Percentiles rank a stretch among this genome's conserved stretches.
These are phyloP conservation scores for Scomberomorus guttatus DNA, from an alignment of 2,797 vertebrate species.

Conservation along the genomic window DNA sequence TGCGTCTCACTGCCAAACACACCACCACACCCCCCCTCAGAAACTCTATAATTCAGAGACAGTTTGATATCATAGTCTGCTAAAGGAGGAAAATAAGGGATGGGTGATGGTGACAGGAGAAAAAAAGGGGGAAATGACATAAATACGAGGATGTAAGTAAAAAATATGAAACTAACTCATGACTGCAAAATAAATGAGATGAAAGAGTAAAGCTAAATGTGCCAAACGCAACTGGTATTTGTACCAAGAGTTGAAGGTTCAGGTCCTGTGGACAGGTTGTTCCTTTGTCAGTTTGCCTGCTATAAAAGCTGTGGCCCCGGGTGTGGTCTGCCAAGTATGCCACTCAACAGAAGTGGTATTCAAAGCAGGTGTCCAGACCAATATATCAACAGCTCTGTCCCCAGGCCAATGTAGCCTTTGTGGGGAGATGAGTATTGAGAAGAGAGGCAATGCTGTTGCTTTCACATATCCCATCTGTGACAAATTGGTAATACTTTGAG, in stretches of 20 bases:
- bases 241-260: conserved; percentile 29
- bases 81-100: conserved; percentile 47
- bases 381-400: conserved; percentile 53
- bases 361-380: conserved; percentile 63
- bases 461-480: conserved; percentile 14
- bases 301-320: conserved; percentile 47
- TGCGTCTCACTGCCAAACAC: conserved; percentile 58
- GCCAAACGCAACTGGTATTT: conserved; percentile 26
- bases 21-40: conserved; percentile 10
- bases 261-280: conserved; percentile 33
- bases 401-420: conserved; percentile 42
- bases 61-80: conserved; percentile 62
- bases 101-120: conserved; percentile 12
- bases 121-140: conserved; percentile 19
- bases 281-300: conserved; percentile 36
- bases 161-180: conserved; percentile 29
- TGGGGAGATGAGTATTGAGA: conserved; percentile 24
- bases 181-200: conserved; percentile 24
- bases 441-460: conserved; percentile 13
- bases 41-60: conserved; percentile 66
- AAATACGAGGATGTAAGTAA: conserved; percentile 25
- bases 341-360: conserved; percentile 64
- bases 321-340: conserved; percentile 57
- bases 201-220: conserved; percentile 18
- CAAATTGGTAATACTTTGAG: conserved; percentile 7